Evolutionary conservation across 1,140 invertebrate species (phyloP).

Genomic region (Drosophila rhopaloa): DNA sequence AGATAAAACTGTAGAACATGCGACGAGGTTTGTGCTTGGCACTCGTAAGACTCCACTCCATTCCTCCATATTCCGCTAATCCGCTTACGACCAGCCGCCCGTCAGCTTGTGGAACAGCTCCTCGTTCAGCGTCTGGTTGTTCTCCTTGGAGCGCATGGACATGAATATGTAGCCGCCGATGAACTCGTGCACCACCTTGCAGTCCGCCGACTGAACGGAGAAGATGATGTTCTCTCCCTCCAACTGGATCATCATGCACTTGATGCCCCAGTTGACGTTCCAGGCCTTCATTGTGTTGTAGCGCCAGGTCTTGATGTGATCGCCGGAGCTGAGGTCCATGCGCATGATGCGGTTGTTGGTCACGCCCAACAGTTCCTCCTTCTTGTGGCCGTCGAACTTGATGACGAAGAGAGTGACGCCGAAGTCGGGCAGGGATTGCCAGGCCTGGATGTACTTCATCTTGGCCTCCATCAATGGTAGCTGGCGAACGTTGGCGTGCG

Average conservation of each 20-base stretch:
- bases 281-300: constrained; percentile 99
- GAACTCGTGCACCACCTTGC: constrained; percentile 99
- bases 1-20: constrained; percentile 57
- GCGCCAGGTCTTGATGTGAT: constrained; percentile 98
- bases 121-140: constrained; percentile 98
- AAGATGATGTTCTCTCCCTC: constrained; percentile 98
- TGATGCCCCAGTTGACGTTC: constrained; percentile 99
- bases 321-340: constrained; percentile 96
- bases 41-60: constrained; percentile 44
- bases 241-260: constrained; percentile 99
- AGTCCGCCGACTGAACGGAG: constrained; percentile 96
- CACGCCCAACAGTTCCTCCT: constrained; percentile 97
- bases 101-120: constrained; percentile 99
- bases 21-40: constrained; percentile 67
- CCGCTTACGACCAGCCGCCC: constrained; percentile 92
- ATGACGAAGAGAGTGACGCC: constrained; percentile 98
- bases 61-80: background rate
- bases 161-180: constrained; percentile 99
- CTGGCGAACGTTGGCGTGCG: constrained; percentile 98
- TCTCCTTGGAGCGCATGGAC: constrained; percentile 98
- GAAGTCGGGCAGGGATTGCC: constrained; percentile 98
- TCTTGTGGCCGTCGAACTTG: constrained; percentile 94
- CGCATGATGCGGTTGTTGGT: constrained; percentile 98
- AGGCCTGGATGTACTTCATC: constrained; percentile 98
- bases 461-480: constrained; percentile 96